Evolutionary conservation across 53 echinoderm and acorn worm species (phyloP), one percentile per base, ranked within the genome.

Genomic region (Patiria pectinifera): DNA sequence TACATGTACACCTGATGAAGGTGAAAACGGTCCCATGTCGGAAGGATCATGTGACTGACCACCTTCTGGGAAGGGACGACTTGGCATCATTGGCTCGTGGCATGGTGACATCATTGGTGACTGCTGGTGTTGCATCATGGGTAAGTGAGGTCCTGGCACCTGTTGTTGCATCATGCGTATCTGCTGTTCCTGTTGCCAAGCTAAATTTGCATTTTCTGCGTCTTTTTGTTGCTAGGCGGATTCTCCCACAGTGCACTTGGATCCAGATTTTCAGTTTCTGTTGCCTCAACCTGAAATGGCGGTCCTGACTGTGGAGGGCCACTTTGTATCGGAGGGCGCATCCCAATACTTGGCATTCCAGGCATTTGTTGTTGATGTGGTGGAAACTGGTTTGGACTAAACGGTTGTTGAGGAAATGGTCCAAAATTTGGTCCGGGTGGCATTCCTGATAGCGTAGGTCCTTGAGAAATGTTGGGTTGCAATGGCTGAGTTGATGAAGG

Each of bases 221-320:
- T 92, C 89, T 95, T 96, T 91, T 99, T 99, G 92, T 93, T 95
- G 81, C 91, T 94, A 18, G 98, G 96, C 12, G 99, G 99, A 79
- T 93, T 95, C 85, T 99, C 99, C 99, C 99, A 99, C 92, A 99
- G 92, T 46, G 99, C 97, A 91, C 95, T 97, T 75, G 99, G 99
- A 87, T 97, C 97, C 46, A 99, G 94, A 89, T 99, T 96, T 82
- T 99, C 99, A 24, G 99, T 99, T 92, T 99, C 99, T n/a, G 97
- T 97, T 9, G 96, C 93, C 85, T 94, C 87, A 49, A 96, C 94
- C 66, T 93, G 94, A 60, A 90, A 90, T 12, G 85, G 92, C n/a
- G 92, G 93, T 76, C 93, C 93, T 14, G 92, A 86, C 49, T 94
- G 95, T 11, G 96, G 86, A 16, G 94, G 93, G 90, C 89, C 94